Evolutionary conservation across 2,797 vertebrate species (phyloP).

Genomic region (Cryptoprocta ferox): DNA sequence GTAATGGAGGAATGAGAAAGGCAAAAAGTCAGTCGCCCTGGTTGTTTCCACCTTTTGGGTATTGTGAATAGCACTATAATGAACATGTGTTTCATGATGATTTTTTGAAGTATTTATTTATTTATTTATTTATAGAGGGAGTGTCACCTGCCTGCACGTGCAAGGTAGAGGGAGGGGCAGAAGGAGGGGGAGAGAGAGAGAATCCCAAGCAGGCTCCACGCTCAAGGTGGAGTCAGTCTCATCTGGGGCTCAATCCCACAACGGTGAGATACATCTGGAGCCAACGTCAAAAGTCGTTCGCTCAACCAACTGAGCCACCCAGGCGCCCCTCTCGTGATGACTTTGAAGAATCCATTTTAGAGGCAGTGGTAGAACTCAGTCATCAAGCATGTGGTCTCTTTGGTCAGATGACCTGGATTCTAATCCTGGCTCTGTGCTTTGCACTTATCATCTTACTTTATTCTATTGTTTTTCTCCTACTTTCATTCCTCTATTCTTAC

Average conservation of each 20-base stretch:
- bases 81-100: neutral
- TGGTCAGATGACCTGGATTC: neutral
- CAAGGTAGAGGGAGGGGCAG: too few relatives aligned
- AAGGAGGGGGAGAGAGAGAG: too few relatives aligned
- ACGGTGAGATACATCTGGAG: too few relatives aligned
- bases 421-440: neutral
- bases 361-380: neutral
- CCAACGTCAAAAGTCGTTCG: too few relatives aligned
- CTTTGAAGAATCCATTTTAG: neutral
- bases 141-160: too few relatives aligned
- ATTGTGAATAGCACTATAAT: neutral
- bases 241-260: too few relatives aligned
- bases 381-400: neutral
- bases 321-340: too few relatives aligned
- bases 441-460: neutral
- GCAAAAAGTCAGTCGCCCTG: neutral
- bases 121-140: too few relatives aligned
- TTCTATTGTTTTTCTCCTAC: neutral
- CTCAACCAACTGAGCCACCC: too few relatives aligned
- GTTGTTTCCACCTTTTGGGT: neutral
- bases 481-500: neutral
- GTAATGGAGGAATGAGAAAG: neutral
- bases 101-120: too few relatives aligned
- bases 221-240: too few relatives aligned
- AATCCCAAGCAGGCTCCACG: too few relatives aligned